Evolutionary conservation across 2,113 vertebrate species (phyloP), one percentile per base, ranked within the genome.

Genomic region (rat (Rattus norvegicus)): DNA sequence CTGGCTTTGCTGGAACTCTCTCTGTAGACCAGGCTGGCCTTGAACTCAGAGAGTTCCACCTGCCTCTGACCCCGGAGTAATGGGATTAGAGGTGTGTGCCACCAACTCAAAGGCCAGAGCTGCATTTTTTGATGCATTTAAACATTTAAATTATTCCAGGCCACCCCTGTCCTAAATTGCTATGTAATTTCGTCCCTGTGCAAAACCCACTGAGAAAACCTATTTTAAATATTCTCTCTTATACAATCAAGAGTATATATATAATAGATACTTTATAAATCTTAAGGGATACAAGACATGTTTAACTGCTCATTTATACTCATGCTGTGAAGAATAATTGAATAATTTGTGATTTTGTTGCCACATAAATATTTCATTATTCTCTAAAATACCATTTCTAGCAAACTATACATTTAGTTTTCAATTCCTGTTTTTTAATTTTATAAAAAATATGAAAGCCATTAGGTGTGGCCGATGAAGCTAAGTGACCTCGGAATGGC

Each of bases 391-490:
- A 17, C 22, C 22, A 73, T 75, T 88, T 96, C 9, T 7, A 73
- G 89, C 30, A 96, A 88, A 65, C 85, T 87, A 86, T 14, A 65
- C 81, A 59, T 28, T 49, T 47, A 93, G 88, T 95, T 90, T 70
- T 80, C 7, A 69, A 91, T 91, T 88, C 4, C 70, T 39, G 70
- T 20, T 96, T 94, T 87, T 61, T 43, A 47, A 65, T 76, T 91
- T 86, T 69, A 86, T 33, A 47, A 95, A 61, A 92, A 87, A 90
- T 92, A 95, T 95, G 30, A 96, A 96, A 97, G 87, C 4, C 52
- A 95, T 19, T 96, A 96, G 89, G 28, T 5, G 95, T 30, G 91
- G 43, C 47, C 75, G 43, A 93, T 69, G 56, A 94, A 88, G 10
- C 89, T 2, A 20, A 49, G 16, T 39, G 7, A 73, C 43, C 86